phyloP scores from a whole-genome alignment of 2,888 invertebrate species.

The Xanthorhoe designata region DNA sequence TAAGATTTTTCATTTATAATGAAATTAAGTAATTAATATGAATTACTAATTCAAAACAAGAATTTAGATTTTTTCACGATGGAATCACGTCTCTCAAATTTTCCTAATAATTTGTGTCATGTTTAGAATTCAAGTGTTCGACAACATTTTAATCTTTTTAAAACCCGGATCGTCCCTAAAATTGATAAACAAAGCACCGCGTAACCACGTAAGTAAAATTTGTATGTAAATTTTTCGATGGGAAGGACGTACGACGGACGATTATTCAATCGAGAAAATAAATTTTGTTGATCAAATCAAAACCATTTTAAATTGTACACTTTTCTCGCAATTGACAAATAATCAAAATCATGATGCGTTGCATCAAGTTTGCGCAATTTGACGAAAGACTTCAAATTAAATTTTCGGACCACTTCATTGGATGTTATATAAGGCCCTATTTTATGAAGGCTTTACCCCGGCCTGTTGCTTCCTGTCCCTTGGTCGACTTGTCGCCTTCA shows the following conservation, averaged over 20 bases:
- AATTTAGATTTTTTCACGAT: not conserved
- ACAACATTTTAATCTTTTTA: slow-evolving; percentile 16
- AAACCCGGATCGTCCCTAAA: slow-evolving; percentile 10
- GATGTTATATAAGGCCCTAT: slow-evolving; percentile 12
- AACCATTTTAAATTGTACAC: not conserved
- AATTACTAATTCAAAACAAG: too few relatives aligned
- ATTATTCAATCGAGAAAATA: slow-evolving; percentile 39
- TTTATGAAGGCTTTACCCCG: slow-evolving; percentile 1
- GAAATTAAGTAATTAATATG: too few relatives aligned
- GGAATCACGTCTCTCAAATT: not conserved
- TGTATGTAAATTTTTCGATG: slow-evolving; percentile 41
- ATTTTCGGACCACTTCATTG: slow-evolving; percentile 17
- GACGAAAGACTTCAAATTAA: not conserved
- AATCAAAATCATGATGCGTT: too few relatives aligned
- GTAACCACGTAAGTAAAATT: slow-evolving; percentile 36
- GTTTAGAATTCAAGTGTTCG: not conserved
- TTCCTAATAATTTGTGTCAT: not conserved
- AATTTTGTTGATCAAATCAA: slow-evolving; percentile 36
- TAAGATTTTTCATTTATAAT: too few relatives aligned
- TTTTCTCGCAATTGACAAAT: not conserved
- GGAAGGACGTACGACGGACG: slow-evolving; percentile 18
- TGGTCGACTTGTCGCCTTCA: slow-evolving; percentile 53
- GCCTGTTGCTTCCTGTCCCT: slow-evolving; percentile 52
- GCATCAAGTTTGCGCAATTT: not conserved
- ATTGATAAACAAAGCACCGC: slow-evolving; percentile 24